phyloP scores from a whole-genome alignment of 1,140 invertebrate species.

The Drosophila ficusphila region DNA sequence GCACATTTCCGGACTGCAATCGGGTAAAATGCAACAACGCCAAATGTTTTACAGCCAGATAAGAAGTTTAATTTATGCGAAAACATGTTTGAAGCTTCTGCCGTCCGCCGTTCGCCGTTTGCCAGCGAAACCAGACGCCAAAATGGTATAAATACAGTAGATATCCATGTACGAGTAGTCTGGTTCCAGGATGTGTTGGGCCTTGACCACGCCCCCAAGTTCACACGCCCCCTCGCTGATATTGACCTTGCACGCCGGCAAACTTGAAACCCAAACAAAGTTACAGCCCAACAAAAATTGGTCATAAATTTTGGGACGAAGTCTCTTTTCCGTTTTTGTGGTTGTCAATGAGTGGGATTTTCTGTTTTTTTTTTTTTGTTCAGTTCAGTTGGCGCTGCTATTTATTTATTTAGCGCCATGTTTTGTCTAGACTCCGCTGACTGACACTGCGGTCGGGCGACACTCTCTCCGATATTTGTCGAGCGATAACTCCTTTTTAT shows the following conservation, averaged over 20 bases:
- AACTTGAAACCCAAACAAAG: conserved; percentile 34
- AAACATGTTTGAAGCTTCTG: conserved; percentile 76
- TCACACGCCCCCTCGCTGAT: conserved; percentile 27
- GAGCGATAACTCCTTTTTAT: conserved; percentile 77
- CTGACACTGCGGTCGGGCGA: conserved; percentile 31
- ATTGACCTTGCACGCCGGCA: conserved; percentile 64
- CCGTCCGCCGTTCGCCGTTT: conserved; percentile 5
- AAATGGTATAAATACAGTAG: conserved; percentile 18
- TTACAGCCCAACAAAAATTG: conserved; percentile 30
- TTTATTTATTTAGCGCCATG: conserved; percentile 82
- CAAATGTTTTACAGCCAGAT: conserved; percentile 81
- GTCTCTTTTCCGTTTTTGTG: conserved; percentile 62
- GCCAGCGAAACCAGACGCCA: conserved; percentile 6
- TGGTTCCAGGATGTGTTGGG: conserved; percentile 28
- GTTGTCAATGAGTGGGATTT: conserved; percentile 52
- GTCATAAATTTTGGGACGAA: conserved; percentile 60
- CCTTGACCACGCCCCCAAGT: conserved; percentile 32
- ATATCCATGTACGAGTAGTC: conserved; percentile 11
- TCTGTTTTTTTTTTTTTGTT: conserved; percentile 13
- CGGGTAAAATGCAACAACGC: conserved; percentile 34
- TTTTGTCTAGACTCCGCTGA: conserved; percentile 73
- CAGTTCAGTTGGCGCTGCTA: conserved; percentile 32
- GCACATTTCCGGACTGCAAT: conserved; percentile 63
- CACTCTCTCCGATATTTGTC: conserved; percentile 61
- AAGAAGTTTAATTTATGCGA: conserved; percentile 84